Evolutionary conservation across 2,113 vertebrate species (phyloP), one percentile per base, ranked within the genome.

Genomic region (Lontra canadensis): DNA sequence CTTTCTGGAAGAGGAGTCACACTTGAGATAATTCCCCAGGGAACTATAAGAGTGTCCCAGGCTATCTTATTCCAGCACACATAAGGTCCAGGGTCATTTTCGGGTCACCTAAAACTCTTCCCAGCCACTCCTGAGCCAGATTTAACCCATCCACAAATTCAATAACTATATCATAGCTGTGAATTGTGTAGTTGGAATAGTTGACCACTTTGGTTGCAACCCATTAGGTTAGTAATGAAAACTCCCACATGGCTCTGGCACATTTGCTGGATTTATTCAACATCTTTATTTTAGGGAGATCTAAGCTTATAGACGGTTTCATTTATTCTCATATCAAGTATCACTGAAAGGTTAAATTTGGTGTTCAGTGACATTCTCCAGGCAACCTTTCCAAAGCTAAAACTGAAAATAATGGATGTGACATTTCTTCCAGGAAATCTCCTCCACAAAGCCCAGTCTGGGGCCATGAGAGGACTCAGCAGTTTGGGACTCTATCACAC

Each of bases 361-460:
- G 97, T 98, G 92, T 91, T 86, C 95, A 89, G 95, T 97, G 98
- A 98, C 89, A 97, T 97, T 97, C 94, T 97, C 94, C 98, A 98
- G 96, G 78, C 88, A 76, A 90, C 7, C 78, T 97, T 96, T 96
- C 82, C 83, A 90, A 95, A 83, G 86, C 83, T 71, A 84, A 95
- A 91, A 92, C 71, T 76, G 92, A 96, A 94, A 92, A 92, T 96
- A 96, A 98, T 80, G 94, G 67, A 82, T 84, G 80, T 95, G 96
- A 87, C 57, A 76, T 98, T 95, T 96, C 79, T 97, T 97, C 90
- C 95, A 95, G 94, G 83, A 97, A 96, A 96, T 93, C 94, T 88
- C n/a, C 63, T 96, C 36, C 21, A 29, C 44, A 36, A 80, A n/a
- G 31, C 55, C 69, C 82, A 47, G 52, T 80, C 61, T 67, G 39